These are phyloP conservation scores for Hippocampus zosterae DNA, from an alignment of 2,113 vertebrate genomes.

Conservation along the genomic window DNA sequence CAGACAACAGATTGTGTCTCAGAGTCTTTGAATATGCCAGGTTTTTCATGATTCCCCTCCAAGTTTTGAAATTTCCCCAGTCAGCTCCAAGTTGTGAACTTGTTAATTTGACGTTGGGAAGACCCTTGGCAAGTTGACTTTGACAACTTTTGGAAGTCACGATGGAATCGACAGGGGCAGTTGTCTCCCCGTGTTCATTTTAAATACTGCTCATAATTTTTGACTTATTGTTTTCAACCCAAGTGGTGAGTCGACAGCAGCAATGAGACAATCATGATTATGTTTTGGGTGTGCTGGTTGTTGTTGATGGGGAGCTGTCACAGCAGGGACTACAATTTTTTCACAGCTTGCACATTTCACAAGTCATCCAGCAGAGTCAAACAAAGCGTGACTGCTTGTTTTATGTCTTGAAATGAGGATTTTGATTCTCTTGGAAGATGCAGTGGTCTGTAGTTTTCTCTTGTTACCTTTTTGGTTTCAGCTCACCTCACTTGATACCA, in stretches of 20 bases:
- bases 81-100: neutral
- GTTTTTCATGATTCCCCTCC: conserved; percentile 10
- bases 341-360: conserved; percentile 1
- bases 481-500: neutral
- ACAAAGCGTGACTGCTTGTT: neutral
- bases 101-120: neutral
- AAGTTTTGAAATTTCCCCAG: conserved; percentile 8
- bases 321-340: neutral
- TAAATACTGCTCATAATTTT: neutral
- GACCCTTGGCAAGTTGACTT: neutral
- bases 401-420: neutral
- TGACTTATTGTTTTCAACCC: neutral
- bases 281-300: neutral
- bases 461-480: neutral
- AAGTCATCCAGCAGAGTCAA: conserved; percentile 5
- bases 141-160: neutral
- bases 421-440: conserved; percentile 1
- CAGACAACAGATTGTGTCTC: conserved; percentile 24
- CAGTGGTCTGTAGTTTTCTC: neutral
- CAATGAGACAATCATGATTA: neutral
- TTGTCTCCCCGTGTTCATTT: conserved; percentile 2
- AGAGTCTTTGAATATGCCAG: conserved; percentile 27
- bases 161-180: neutral
- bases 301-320: neutral
- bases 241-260: neutral